Base-by-base conservation (phyloP, 2,888 invertebrate species). In the Cephus nigrinus region DNA sequence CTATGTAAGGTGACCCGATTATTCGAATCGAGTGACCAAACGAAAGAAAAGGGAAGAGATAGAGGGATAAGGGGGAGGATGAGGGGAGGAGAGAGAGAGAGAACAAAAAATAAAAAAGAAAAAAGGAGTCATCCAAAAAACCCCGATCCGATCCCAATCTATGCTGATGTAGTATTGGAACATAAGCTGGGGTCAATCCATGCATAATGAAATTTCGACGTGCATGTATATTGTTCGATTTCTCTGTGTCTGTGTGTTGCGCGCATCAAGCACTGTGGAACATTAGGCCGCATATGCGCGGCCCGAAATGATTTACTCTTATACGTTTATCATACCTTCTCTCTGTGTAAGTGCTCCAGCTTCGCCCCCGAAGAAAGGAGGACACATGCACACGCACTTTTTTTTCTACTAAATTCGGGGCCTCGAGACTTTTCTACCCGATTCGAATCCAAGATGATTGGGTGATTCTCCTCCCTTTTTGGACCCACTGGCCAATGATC, bases 181-280 rank as follows among this genome's bases (percentile, higher is more conserved):
- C 83, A 84, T 84, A 86, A 86, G 84, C 85, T 79, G 80, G 82
- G 86, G 87, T 87, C 86, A 87, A 83, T 81, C 80, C 84, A 87
- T 88, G 85, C 84, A 88, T 87, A 86, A 88, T 87, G 83, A 86
- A 84, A 86, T 84, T 86, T 80, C 78, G 76, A 81, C 76, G 80
- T 79, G 79, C 79, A 78, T 72, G 75, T 68, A 76, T 77, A 74
- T 71, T 68, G 78, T 74, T 73, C 9, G 23, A 9, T 55, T 15
- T 23, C 55, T 55, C 55, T 55, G 23, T 55, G 55, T 23, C 23
- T 9, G 55, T 9, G 55, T 55, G 55, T 55, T 23, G 55, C 15
- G 55, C 55, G 55, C 55, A 23, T 55, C 55, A 55, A 9, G 55
- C 55, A 55, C 55, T 23, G 23, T 55, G 23, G 23, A 55, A 23